A percentile compares a stretch with the other conserved stretches of the same genome.
Conservation (phyloP, 2,888 invertebrate species). For the Lepeophtheirus nordmannii region DNA sequence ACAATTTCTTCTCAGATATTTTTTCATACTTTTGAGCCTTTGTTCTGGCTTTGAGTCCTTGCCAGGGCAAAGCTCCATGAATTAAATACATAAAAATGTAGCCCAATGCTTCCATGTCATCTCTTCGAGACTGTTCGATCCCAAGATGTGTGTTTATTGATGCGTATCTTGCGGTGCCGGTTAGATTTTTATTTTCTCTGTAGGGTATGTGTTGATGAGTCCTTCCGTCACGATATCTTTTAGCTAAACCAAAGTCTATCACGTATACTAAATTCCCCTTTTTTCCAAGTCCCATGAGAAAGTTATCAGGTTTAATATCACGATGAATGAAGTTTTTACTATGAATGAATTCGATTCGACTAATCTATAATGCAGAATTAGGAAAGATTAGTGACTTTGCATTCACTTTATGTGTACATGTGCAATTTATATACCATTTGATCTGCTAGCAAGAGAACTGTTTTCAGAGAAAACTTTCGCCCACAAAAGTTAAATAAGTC, state of each 20-base stretch:
- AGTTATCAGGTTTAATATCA: constrained; percentile 94
- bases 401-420: not conserved
- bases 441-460: constrained; percentile 93
- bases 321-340: constrained; percentile 94
- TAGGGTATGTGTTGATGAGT: constrained; percentile 81
- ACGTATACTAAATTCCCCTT: constrained; percentile 89
- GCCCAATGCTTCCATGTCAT: constrained; percentile 93
- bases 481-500: constrained; percentile 95
- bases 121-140: constrained; percentile 65
- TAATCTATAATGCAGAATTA: constrained; percentile 39
- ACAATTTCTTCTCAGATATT: constrained; percentile 98
- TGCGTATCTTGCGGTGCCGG: constrained; percentile 92
- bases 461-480: constrained; percentile 92
- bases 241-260: constrained; percentile 98
- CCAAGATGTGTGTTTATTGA: constrained; percentile 98
- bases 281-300: constrained; percentile 94
- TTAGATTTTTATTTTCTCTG: constrained; percentile 97
- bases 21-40: constrained; percentile 98
- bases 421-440: constrained; percentile 44
- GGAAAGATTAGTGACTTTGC: not conserved
- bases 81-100: constrained; percentile 75
- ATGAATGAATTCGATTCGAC: constrained; percentile 95
- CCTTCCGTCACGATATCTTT: constrained; percentile 91
- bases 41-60: constrained; percentile 94
- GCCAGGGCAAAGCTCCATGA: constrained; percentile 92